These are phyloP conservation scores for Gulo gulo DNA, from an alignment of 2,113 vertebrate species.

Conservation along the genomic window DNA sequence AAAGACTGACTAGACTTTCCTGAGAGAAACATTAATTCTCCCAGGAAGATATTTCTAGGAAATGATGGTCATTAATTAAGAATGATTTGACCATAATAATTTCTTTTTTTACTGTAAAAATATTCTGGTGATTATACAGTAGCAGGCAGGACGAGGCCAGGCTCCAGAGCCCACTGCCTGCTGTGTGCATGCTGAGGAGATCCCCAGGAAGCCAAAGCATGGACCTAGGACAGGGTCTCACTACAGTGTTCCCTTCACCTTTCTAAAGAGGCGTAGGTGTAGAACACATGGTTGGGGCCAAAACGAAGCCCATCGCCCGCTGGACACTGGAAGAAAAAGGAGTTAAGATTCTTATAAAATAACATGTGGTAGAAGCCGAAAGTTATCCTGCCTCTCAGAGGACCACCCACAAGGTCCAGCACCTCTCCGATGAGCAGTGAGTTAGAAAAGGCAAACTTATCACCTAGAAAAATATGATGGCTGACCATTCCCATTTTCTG, in stretches of 20 bases:
- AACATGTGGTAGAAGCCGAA: background rate
- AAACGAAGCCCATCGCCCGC: background rate
- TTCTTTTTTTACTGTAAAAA: background rate
- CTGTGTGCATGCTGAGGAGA: background rate
- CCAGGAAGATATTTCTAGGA: background rate
- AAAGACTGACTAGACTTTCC: background rate
- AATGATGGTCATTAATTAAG: background rate
- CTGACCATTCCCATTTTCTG: background rate
- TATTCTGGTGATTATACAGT: background rate
- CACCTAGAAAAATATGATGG: too few relatives aligned
- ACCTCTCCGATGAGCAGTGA: background rate
- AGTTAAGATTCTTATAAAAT: background rate
- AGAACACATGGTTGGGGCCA: background rate
- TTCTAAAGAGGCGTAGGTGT: background rate
- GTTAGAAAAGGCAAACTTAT: background rate
- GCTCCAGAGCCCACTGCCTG: background rate
- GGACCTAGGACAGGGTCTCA: background rate
- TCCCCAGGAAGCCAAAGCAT: background rate
- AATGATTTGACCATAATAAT: background rate
- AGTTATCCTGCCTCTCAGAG: background rate
- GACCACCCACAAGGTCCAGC: fast-evolving
- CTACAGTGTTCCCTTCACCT: background rate
- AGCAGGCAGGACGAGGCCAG: background rate
- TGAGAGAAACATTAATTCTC: background rate
- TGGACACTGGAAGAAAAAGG: background rate